Base-by-base conservation (phyloP, 2,113 vertebrate genomes). In the Haemorhous mexicanus region DNA sequence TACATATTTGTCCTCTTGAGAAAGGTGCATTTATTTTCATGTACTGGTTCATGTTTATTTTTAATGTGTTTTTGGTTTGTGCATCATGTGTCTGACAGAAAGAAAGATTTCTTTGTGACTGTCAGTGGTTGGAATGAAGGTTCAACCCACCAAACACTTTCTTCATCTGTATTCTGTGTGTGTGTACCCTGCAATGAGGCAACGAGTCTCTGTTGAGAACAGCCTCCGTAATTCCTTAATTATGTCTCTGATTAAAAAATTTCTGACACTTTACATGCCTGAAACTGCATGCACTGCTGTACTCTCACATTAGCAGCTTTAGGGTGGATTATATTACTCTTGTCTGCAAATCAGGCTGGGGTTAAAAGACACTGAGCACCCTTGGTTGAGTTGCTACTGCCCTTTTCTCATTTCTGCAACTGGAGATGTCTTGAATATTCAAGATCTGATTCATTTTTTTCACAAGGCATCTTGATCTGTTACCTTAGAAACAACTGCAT, bases 401-500 rank as follows among this genome's bases (percentile, higher is more conserved):
- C 90, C 55, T 87, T 87, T 76, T 87, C 73, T 95, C 47, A 70
- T 94, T 95, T 89, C 84, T 93, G 79, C 88, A 93, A 68, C 85
- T 90, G 74, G 83, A 90, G 77, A 69, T 59, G 61, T 84, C 87
- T 96, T 97, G 95, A 94, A 97, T 97, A 97, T 97, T 95, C 95
- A 96, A 94, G 80, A 89, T 84, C 89, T 87, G 91, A 93, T 97
- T 95, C 75, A 91, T 89, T 97, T 95, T 91, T 94, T 97, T 78
- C 73, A 47, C 73, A 87, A 97, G 52, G 39, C 93, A 94, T 75
- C 82, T 74, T 63, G 85, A 94, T 95, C 95, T 94, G 96, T 96
- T 97, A 95, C 95, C 97, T 97, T 97, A 97, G 97, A 97, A 97
- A 97, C 97, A 96, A 96, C 89, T 90, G 89, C 92, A 93, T 55